These are phyloP conservation scores for Paratilapia polleni DNA, from an alignment of 2,113 vertebrate genomes.

Conservation along the genomic window DNA sequence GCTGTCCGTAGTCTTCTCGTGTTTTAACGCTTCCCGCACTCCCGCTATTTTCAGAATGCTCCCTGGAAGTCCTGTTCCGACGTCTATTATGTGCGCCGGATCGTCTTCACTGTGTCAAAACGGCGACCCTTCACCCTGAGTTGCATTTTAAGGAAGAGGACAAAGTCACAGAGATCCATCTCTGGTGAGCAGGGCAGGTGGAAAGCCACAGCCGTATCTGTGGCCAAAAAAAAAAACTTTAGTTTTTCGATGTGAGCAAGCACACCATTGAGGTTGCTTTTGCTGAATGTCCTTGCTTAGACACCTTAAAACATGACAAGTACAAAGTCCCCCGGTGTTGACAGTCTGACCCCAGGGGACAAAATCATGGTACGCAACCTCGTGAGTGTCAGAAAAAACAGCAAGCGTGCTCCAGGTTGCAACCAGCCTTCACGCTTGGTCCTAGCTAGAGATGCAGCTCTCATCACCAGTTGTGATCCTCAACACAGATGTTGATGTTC, in stretches of 20 bases:
- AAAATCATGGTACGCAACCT: not conserved
- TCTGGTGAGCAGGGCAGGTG: not conserved
- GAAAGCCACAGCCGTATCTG: not conserved
- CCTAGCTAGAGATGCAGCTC: not conserved
- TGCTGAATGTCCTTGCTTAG: not conserved
- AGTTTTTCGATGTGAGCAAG: not conserved
- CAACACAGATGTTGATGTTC: not conserved
- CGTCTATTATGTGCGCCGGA: not conserved
- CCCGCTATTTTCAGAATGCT: not conserved
- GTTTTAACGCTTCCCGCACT: not conserved
- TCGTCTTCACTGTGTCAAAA: not conserved
- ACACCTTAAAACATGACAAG: not conserved
- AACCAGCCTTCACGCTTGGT: not conserved
- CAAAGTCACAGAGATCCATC: not conserved
- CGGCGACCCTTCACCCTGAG: not conserved
- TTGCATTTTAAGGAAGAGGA: not conserved
- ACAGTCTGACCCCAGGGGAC: not conserved
- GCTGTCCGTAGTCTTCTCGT: not conserved
- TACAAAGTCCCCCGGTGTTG: not conserved
- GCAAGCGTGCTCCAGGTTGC: not conserved
- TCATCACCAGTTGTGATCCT: too few species aligned
- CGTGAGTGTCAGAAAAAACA: not conserved
- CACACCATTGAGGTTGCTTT: not conserved
- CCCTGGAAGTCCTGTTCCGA: not conserved
- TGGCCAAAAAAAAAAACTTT: accelerated